phyloP scores from a whole-genome alignment of 2,797 vertebrate species.

The Thunnus albacares region DNA sequence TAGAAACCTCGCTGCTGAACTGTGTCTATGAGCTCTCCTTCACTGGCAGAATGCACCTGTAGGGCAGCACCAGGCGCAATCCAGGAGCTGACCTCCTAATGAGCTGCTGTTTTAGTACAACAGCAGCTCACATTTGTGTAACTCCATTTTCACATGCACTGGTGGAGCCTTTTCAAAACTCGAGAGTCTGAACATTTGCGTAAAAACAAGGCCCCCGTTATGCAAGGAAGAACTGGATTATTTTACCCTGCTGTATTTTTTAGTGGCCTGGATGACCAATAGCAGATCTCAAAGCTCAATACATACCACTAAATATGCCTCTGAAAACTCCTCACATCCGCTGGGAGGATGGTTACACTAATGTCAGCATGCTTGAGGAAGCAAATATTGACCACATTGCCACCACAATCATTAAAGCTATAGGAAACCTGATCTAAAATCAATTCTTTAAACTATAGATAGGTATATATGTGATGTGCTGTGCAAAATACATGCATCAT shows the following conservation, averaged over 20 bases:
- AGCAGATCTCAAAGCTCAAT: not conserved
- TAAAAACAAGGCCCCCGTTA: slow-evolving; percentile 6
- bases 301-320: not conserved
- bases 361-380: not conserved
- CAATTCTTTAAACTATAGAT: not conserved
- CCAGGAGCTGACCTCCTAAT: no score
- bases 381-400: not conserved
- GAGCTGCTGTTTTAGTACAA: not conserved
- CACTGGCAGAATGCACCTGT: no score
- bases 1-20: no score
- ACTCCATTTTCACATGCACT: not conserved
- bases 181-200: not conserved
- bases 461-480: not conserved
- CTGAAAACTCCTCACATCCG: not conserved
- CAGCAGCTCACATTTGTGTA: no score
- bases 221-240: not conserved
- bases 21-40: no score
- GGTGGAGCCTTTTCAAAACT: not conserved
- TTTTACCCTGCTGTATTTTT: not conserved
- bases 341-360: not conserved
- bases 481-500: not conserved
- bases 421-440: not conserved
- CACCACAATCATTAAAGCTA: not conserved
- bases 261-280: not conserved
- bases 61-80: no score